Evolutionary conservation across 2,888 invertebrate species (phyloP), one percentile per base, ranked within the genome.

Genomic region (Seladonia tumulorum): DNA sequence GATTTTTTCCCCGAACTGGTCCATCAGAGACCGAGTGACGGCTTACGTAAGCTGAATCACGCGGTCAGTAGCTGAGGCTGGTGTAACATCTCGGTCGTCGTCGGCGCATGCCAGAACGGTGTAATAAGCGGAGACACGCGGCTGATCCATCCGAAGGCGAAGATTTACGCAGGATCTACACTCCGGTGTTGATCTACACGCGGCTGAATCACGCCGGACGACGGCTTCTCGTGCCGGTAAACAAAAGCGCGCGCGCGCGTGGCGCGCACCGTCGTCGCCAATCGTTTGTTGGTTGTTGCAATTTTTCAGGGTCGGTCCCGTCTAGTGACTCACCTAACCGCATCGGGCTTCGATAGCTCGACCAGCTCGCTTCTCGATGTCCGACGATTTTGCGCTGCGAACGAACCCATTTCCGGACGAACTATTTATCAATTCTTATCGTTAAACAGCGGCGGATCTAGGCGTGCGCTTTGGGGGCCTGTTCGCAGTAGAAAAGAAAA

Each of bases 261-360:
- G 35, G 1, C 35, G 85, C 78, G 76, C 79, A 77, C 77, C 70
- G 47, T 49, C 70, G 47, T 49, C 12, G 18, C 53, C 53, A 53
- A 10, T 53, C 53, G 53, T 53, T 53, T 53, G 53, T 53, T 53
- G 53, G 22, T 29, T 63, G 81, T 79, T 80, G 83, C 87, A 91
- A 87, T 87, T 66, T 66, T 66, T 91, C 90, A 90, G 90, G 91
- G 90, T 86, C 90, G 83, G 49, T 39, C 74, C 82, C 76, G 85
- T 77, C 85, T 18, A 71, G 77, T 91, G 90, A 91, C 84, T 91
- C 90, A 91, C 85, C 84, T 81, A 88, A 91, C 90, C 90, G 78
- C 90, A 91, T 89, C 86, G 78, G 78, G 88, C 90, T 88, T 90
- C 91, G 90, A 91, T 91, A 91, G 90, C 89, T n/a, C n/a, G 84